Conservation (phyloP, 2,797 vertebrate species). For the Urosaurus nigricauda region DNA sequence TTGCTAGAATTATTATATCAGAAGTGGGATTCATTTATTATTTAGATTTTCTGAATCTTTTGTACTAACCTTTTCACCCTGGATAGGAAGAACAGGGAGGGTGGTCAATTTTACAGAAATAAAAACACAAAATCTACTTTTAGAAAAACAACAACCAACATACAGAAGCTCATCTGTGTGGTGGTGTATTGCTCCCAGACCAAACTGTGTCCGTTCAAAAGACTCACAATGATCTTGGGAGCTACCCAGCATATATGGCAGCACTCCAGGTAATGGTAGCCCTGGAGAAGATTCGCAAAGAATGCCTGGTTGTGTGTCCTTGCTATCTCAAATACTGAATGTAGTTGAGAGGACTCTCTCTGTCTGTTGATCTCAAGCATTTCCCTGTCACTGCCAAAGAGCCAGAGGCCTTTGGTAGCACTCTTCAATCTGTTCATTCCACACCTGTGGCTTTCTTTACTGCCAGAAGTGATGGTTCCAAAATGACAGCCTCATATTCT, state of each 20-base stretch:
- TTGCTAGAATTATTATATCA: background rate
- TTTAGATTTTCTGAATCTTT: slow-evolving; percentile 3
- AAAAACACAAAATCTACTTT: background rate
- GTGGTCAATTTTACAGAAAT: background rate
- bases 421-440: background rate
- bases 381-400: background rate
- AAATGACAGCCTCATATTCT: background rate
- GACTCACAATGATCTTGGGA: background rate
- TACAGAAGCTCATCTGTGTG: background rate
- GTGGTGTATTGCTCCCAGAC: background rate
- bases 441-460: background rate
- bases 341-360: background rate
- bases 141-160: too few species aligned
- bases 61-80: background rate
- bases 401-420: background rate
- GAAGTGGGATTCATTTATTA: slow-evolving; percentile 11
- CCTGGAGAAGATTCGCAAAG: background rate
- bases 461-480: background rate
- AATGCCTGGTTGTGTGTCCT: background rate
- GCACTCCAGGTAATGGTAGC: background rate
- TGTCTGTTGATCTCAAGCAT: background rate
- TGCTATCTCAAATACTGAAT: background rate
- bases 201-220: background rate
- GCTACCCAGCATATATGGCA: background rate
- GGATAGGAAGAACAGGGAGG: background rate